phyloP scores from a whole-genome alignment of 2,888 invertebrate genomes.

The Aspidapion aeneum region DNA sequence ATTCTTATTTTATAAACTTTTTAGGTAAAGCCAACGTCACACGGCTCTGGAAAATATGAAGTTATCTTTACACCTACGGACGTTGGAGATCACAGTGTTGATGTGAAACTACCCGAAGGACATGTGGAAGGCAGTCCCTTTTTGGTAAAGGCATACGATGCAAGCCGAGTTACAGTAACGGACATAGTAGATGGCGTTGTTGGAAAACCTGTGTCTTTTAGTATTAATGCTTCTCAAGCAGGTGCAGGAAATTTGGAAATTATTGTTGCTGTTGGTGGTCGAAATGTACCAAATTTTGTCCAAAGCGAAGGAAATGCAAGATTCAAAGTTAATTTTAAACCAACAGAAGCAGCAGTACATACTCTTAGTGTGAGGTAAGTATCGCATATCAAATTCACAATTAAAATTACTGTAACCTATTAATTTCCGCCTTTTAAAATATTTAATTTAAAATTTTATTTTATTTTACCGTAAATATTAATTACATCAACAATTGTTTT shows the following conservation, averaged over 20 bases:
- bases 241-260: constrained; percentile 96
- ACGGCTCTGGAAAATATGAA: constrained; percentile 48
- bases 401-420: too few relatives aligned
- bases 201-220: constrained; percentile 91
- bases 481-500: constrained; percentile 15
- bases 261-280: constrained; percentile 92
- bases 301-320: constrained; percentile 96
- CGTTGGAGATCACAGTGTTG: constrained; percentile 92
- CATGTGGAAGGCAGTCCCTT: constrained; percentile 95
- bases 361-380: constrained; percentile 77
- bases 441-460: too few relatives aligned
- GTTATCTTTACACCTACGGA: constrained; percentile 75
- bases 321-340: constrained; percentile 93
- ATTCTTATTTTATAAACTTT: constrained; percentile 4
- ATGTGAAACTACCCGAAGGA: constrained; percentile 66
- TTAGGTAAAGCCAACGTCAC: constrained; percentile 46
- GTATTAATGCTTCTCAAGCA: constrained; percentile 79
- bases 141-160: constrained; percentile 93
- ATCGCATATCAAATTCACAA: too few relatives aligned
- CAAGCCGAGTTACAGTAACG: constrained; percentile 89
- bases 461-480: too few relatives aligned
- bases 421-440: too few relatives aligned
- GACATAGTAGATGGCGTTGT: constrained; percentile 89
- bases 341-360: constrained; percentile 89
- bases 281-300: constrained; percentile 97